Base-by-base conservation (phyloP, 2,797 vertebrate species). In the Hydrocynus forskahlii region DNA sequence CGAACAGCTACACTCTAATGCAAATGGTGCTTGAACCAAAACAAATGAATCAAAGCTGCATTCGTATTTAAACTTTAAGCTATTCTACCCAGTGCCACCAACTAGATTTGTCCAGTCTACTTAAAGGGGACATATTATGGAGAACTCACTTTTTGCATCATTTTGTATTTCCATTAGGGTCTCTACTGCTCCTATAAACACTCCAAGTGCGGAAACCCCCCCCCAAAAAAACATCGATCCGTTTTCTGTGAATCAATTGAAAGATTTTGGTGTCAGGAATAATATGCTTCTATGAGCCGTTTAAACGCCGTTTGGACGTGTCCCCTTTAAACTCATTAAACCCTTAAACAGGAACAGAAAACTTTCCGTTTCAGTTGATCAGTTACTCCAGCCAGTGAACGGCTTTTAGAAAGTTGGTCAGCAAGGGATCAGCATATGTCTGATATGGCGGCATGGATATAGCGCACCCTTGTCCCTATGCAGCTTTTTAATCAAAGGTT, bases 401-500 rank as follows among this genome's bases (percentile, higher is more conserved):
- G 13, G 7, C 10, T 43, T 1, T 62, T 48, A 8, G 17, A 50
- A 43, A 70, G 40, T 54, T 60, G 35, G 14, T 69, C 66, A 29
- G 52, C 54, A 14, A 45, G 40, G 55, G 17, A 0, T 69, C 10
- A 38, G 78, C 54, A 14, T 54, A 38, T 43, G 14, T 21, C 35
- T 35, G 38, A 67, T 67, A 45, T 57, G 45, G 63, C 19, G 19
- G 54, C 10, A 12, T 16, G 14, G 63, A 60, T 21, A 50, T 43
- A 17, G 40, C 21, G 35, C 38, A 7, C 54, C 23, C 45, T 23
- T 35, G 23, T 48, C 17, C 71, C 52, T 5, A 35, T 19, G 23
- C 25, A 68, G 71, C 40, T 60, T 80, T 80, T 80, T 75, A 81
- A 81, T 81, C 79, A 69, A 59, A 23, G 63, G 10, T 29, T 57